phyloP scores from a whole-genome alignment of 2,888 invertebrate species.

The Lithosia quadra region DNA sequence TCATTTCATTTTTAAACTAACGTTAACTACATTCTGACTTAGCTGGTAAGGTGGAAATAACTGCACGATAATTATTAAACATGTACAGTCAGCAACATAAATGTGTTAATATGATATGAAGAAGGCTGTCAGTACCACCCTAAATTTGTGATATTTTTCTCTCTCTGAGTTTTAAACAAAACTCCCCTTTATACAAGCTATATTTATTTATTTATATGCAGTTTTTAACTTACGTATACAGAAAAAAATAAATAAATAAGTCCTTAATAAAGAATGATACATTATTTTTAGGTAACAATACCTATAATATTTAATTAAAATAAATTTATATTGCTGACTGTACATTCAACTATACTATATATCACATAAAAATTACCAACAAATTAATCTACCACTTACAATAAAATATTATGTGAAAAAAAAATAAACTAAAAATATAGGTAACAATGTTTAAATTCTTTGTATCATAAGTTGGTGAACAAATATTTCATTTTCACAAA shows the following conservation, averaged over 20 bases:
- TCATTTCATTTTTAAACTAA: constrained; percentile 29
- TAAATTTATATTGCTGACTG: constrained; percentile 25
- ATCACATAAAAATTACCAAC: constrained; percentile 73
- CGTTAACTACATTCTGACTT: constrained; percentile 44
- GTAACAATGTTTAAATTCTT: constrained; percentile 51
- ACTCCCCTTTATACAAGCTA: too few species aligned
- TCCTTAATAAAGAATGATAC: neutral
- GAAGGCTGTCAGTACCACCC: neutral
- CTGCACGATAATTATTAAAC: constrained; percentile 33
- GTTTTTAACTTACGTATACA: neutral
- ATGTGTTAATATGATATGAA: neutral
- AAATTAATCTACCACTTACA: constrained; percentile 50
- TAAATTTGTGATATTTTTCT: neutral
- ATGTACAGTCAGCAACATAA: constrained; percentile 32
- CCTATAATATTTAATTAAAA: neutral
- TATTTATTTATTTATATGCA: neutral
- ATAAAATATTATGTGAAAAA: constrained; percentile 36
- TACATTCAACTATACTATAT: constrained; percentile 58
- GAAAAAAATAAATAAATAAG: neutral
- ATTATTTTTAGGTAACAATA: neutral
- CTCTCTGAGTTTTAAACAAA: too few species aligned
- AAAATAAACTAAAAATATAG: constrained; percentile 54
- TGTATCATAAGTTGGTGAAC: constrained; percentile 30
- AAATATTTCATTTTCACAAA: constrained; percentile 8
- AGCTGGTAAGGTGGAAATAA: constrained; percentile 49